Base-by-base conservation (phyloP, 2,888 invertebrate genomes). In the Drosophila picticornis region DNA sequence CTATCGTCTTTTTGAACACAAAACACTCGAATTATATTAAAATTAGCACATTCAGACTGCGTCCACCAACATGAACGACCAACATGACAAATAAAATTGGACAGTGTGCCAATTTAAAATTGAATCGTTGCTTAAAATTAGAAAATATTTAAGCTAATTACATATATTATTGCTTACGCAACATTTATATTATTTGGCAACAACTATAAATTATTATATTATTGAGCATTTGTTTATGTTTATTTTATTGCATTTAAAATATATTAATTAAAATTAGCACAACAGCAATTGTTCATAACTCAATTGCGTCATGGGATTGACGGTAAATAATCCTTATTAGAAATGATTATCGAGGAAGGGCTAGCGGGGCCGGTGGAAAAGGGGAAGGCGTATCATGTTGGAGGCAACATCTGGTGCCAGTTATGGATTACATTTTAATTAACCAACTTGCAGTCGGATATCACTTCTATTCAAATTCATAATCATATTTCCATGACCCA, bases 401-500 rank as follows among this genome's bases (percentile, higher is more conserved):
- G 77, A 46, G 67, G 48, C 63, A 48, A 32, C 82, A 78, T 78
- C 81, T 81, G 78, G 64, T 62, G 73, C 64, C 72, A 55, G 60
- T 56, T 83, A 88, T 83, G 58, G 90, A 85, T 88, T 84, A 72
- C 71, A 72, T 73, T 78, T 90, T 84, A 84, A 90, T 88, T 85
- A 84, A 74, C 86, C 83, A 82, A 79, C 88, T 82, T 82, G 69
- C 69, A 78, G 73, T 74, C 72, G 72, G 64, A 38, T 62, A 56
- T 48, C 52, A 34, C 31, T 68, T 82, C 66, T 59, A 76, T 50
- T 51, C 71, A 60, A 16, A 9, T 46, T 46, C 9, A 46, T 16
- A 16, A 40, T 76, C 9, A 46, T 27, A 16, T 46, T 76, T 57
- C 22, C 48, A 51, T 25, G 36, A 46, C 65, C 68, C 60, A 57